Conservation (phyloP, 2,113 vertebrate genomes). For the Corvus hawaiiensis region DNA sequence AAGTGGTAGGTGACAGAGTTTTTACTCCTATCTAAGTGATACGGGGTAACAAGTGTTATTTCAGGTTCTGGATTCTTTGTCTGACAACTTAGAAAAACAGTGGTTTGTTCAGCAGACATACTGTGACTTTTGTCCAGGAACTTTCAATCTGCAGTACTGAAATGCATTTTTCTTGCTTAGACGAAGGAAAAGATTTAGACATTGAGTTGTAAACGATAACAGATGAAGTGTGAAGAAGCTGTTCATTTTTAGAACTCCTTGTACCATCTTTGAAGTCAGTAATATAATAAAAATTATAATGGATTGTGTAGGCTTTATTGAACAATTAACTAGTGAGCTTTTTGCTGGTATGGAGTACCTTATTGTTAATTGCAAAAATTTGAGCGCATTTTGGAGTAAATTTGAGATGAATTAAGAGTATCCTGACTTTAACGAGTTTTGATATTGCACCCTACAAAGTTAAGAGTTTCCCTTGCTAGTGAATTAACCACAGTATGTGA, state of each 20-base stretch:
- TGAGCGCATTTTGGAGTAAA: neutral
- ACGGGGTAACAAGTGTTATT: neutral
- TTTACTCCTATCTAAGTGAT: neutral
- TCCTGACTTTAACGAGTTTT: neutral
- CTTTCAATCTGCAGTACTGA: neutral
- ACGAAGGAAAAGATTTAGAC: neutral
- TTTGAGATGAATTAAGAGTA: neutral
- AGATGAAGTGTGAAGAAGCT: constrained; percentile 17
- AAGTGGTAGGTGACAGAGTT: neutral
- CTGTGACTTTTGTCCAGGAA: neutral
- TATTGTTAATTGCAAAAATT: neutral
- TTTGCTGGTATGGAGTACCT: neutral
- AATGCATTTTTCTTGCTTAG: neutral
- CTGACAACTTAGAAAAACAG: neutral
- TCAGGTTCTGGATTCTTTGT: neutral
- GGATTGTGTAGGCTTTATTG: neutral
- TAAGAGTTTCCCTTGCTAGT: neutral
- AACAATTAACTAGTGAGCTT: neutral
- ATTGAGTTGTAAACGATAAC: neutral
- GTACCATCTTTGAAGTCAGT: neutral
- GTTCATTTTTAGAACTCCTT: neutral
- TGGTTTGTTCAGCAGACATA: neutral
- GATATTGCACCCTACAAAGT: neutral
- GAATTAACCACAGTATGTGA: neutral
- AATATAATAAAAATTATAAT: neutral